Evolutionary conservation across 2,113 vertebrate genomes (phyloP).

Genomic region (Choloepus hoffmanni): DNA sequence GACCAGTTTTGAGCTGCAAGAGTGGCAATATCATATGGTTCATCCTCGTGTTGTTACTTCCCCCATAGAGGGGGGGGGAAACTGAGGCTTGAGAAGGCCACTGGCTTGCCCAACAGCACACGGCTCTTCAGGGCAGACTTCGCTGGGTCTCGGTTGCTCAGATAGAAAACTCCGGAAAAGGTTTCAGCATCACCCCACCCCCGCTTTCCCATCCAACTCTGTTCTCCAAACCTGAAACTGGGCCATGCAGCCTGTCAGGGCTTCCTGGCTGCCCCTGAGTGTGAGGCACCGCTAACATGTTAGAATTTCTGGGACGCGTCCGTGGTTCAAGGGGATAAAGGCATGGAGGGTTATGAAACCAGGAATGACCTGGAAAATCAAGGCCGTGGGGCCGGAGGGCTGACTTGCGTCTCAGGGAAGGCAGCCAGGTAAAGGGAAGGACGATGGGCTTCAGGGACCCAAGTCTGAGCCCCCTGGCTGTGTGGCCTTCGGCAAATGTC

Average conservation of each 20-base stretch:
- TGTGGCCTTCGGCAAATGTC: neutral
- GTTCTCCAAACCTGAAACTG: constrained; percentile 65
- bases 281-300: neutral
- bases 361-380: constrained; percentile 59
- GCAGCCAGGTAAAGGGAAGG: accelerated
- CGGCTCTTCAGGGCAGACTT: neutral
- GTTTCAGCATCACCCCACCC: accelerated
- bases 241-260: constrained; percentile 49
- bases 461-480: neutral
- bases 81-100: neutral
- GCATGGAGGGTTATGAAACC: constrained; percentile 57
- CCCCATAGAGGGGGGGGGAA: neutral
- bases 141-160: neutral
- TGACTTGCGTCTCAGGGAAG: accelerated
- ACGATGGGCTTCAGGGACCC: accelerated
- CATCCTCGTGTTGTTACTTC: neutral
- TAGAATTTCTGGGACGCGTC: constrained; percentile 65
- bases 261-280: constrained; percentile 53
- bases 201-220: neutral
- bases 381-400: accelerated
- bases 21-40: neutral
- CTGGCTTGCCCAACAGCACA: neutral
- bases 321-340: neutral
- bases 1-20: neutral
- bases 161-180: neutral